phyloP scores from a whole-genome alignment of 1,140 invertebrate genomes.

The Limonius californicus region DNA sequence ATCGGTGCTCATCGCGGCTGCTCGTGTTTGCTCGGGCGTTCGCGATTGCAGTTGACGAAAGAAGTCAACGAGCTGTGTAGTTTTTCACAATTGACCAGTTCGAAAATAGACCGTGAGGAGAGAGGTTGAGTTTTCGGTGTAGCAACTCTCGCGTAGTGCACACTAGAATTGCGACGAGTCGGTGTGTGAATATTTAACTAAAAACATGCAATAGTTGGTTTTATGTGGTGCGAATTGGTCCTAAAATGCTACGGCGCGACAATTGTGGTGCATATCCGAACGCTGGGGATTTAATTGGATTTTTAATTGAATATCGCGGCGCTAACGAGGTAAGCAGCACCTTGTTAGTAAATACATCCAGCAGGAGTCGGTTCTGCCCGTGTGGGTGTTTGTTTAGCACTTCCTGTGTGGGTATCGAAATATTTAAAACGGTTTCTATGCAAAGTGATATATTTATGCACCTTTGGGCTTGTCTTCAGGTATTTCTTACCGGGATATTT shows the following conservation, averaged over 20 bases:
- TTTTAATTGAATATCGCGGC: constrained; percentile 11
- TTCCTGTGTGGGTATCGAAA: constrained; percentile 5
- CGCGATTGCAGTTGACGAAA: background rate
- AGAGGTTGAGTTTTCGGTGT: background rate
- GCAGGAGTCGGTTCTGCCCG: background rate
- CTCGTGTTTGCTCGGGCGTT: background rate
- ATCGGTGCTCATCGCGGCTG: too few species aligned
- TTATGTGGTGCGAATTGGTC: constrained; percentile 1
- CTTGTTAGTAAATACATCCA: constrained; percentile 4
- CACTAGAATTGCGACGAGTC: background rate
- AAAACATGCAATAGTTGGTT: background rate
- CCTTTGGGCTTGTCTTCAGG: too few species aligned
- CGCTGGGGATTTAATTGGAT: constrained; percentile 2
- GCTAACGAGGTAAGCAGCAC: constrained; percentile 12
- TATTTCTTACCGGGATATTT: too few species aligned
- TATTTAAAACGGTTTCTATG: background rate
- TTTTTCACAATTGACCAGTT: background rate
- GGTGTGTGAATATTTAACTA: too few species aligned
- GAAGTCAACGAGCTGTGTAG: background rate
- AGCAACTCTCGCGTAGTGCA: background rate
- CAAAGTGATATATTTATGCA: background rate
- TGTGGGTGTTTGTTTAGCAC: constrained; percentile 9
- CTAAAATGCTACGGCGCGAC: constrained; percentile 6
- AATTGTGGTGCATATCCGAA: constrained; percentile 1
- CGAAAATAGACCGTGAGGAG: background rate